Base-by-base conservation (phyloP, 2,113 vertebrate genomes). In the Tragelaphus imberbis region DNA sequence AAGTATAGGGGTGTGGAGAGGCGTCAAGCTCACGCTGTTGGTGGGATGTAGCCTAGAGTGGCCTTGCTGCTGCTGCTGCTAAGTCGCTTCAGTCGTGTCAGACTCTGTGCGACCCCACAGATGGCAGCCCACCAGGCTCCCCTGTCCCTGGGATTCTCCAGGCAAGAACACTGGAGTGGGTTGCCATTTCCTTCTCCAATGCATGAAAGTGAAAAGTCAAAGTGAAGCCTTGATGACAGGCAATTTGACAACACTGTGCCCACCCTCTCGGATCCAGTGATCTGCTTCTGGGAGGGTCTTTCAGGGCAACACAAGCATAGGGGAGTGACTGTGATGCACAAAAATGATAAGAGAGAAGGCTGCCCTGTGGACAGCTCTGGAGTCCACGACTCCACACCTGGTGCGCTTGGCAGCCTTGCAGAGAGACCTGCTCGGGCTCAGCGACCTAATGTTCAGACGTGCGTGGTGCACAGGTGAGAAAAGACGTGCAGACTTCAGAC, bases 381-480 rank as follows among this genome's bases (percentile, higher is more conserved):
- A 51, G 13, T 2, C 17, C 82, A 30, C 0, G 3, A 1, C n/a
- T 80, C 13, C 40, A 33, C 49, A 7, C 33, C 14, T 0, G 12
- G 30, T 36, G 36, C 0, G 12, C 16, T 6, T 5, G 3, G 25
- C 11, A 10, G 59, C 27, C 59, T 21, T 28, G 36, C 6, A 21
- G 58, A 63, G 40, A 0, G 12, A 14, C 25, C 12, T 6, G 7
- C 33, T 2, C 13, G 9, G 1, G 15, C 21, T 21, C 63, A 3
- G 44, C 4, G 25, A 28, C 13, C 49, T 58, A 21, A 21, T 5
- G 19, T 55, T 14, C 1, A 77, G 23, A 86, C 16, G 9, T 2
- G 21, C n/a, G 7, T 9, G 4, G 13, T 6, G 6, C 7, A 7
- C 21, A 7, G 23, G 10, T 51, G 47, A 25, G 58, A 33, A 58